Evolutionary conservation across 2,888 invertebrate species (phyloP).

Genomic region (Ormia ochracea): DNA sequence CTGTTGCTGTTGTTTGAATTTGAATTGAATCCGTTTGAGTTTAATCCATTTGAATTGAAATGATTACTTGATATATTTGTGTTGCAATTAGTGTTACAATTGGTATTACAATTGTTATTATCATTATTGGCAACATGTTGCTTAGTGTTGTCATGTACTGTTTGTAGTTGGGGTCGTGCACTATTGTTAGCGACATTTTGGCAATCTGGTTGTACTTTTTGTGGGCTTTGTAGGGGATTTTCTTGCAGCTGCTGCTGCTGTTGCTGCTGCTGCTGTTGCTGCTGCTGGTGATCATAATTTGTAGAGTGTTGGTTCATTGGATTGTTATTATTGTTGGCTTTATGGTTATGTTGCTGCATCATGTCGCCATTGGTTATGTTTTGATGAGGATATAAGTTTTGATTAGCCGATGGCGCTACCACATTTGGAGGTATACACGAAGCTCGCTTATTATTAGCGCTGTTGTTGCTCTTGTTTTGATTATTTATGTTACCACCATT

Average conservation of each 20-base stretch:
- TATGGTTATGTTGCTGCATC: slow-evolving; percentile 62
- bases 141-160: slow-evolving; percentile 68
- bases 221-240: slow-evolving; percentile 15
- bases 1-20: slow-evolving; percentile 26
- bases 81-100: slow-evolving; percentile 33
- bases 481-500: slow-evolving; percentile 66
- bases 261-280: slow-evolving; percentile 36
- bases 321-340: slow-evolving; percentile 57
- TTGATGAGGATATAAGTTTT: slow-evolving; percentile 62
- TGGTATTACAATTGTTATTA: slow-evolving; percentile 53
- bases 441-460: neutral
- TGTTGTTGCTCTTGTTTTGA: slow-evolving; percentile 6
- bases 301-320: slow-evolving; percentile 18
- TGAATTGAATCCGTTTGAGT: slow-evolving; percentile 48
- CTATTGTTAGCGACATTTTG: slow-evolving; percentile 11
- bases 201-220: slow-evolving; percentile 8
- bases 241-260: slow-evolving; percentile 58
- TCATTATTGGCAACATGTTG: slow-evolving; percentile 63
- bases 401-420: slow-evolving; percentile 64
- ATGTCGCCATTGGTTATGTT: slow-evolving; percentile 64
- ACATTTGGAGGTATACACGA: slow-evolving; percentile 56
- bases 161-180: slow-evolving; percentile 54
- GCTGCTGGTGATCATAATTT: slow-evolving; percentile 26
- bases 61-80: slow-evolving; percentile 32
- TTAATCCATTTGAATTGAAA: slow-evolving; percentile 45